Evolutionary conservation across 1,140 invertebrate species (phyloP).

Genomic region (Drosophila simulans): DNA sequence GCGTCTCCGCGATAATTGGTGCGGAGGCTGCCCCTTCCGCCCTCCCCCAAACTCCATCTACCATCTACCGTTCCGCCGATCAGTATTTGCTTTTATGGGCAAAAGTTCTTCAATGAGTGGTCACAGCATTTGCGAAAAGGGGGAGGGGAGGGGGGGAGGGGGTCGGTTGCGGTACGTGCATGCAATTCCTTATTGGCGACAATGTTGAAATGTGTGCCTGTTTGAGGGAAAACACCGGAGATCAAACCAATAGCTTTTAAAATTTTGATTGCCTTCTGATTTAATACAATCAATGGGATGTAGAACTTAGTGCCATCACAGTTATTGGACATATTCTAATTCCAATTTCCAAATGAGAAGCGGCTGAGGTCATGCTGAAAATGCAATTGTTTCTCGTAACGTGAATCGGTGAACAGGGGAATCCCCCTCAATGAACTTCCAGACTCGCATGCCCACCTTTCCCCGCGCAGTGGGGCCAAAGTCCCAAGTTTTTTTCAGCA

Average conservation of each 20-base stretch:
- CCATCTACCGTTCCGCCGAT: slow-evolving; percentile 15
- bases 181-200: slow-evolving; percentile 78
- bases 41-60: slow-evolving; percentile 17
- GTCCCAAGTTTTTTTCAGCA: neutral
- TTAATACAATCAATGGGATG: too few relatives aligned
- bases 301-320: too few relatives aligned
- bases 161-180: slow-evolving; percentile 51
- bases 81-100: slow-evolving; percentile 52
- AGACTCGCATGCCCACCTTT: neutral
- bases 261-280: neutral
- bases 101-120: slow-evolving; percentile 44
- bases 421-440: too few relatives aligned
- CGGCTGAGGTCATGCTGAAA: too few relatives aligned
- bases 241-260: slow-evolving; percentile 4
- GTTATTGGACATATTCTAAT: too few relatives aligned
- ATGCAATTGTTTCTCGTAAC: too few relatives aligned
- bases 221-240: slow-evolving; percentile 7
- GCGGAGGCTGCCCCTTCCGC: slow-evolving; percentile 39
- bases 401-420: too few relatives aligned
- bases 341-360: too few relatives aligned
- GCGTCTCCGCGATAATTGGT: slow-evolving; percentile 70
- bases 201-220: slow-evolving; percentile 62
- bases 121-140: neutral
- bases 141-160: neutral
- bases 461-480: neutral